Conservation (phyloP, 2,113 vertebrate genomes). For the Chionomys nivalis region DNA sequence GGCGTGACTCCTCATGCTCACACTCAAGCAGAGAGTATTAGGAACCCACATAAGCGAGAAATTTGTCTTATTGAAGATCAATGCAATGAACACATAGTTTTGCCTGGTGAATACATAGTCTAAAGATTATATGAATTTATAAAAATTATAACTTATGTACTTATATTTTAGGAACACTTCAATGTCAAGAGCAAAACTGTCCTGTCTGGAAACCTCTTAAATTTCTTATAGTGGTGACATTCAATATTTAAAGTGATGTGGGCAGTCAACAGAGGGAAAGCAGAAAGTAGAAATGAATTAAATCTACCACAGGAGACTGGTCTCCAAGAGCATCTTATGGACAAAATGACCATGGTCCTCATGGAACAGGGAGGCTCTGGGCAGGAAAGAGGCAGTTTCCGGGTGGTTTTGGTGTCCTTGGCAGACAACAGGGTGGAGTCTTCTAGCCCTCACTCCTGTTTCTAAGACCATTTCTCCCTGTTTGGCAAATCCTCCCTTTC, state of each 20-base stretch:
- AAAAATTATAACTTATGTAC: not conserved
- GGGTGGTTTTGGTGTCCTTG: not conserved
- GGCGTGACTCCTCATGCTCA: not conserved
- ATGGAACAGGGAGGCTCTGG: not conserved
- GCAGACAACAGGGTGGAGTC: not conserved
- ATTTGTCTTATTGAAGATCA: not conserved
- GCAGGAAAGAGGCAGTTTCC: not conserved
- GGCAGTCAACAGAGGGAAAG: not conserved
- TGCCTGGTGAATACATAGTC: not conserved
- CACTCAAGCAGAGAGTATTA: not conserved
- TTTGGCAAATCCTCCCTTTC: too few species aligned
- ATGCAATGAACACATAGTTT: not conserved
- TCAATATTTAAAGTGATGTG: not conserved
- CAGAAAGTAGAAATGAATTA: not conserved
- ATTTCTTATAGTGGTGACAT: not conserved
- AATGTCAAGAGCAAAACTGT: slow-evolving; percentile 4
- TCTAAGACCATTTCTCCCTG: not conserved
- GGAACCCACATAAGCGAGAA: not conserved
- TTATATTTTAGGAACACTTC: not conserved
- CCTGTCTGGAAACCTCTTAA: not conserved
- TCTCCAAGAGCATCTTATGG: not conserved
- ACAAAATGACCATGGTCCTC: not conserved
- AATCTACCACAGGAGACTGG: not conserved
- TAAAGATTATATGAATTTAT: not conserved
- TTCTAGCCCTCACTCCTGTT: not conserved